Conservation (phyloP, 2,888 invertebrate genomes). For the Mesorhabditis spiculigera region DNA sequence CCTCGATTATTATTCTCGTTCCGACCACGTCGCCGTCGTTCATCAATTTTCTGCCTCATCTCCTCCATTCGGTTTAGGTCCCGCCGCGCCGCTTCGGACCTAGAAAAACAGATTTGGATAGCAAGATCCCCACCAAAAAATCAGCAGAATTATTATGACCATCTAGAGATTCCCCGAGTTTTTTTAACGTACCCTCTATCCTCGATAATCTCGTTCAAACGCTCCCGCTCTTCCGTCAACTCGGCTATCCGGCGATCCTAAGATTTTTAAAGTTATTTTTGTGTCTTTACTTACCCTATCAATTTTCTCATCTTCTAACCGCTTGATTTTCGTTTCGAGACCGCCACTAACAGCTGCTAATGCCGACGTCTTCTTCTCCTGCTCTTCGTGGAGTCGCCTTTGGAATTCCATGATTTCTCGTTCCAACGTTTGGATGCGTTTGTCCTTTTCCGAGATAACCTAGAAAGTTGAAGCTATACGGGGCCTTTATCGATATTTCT, state of each 20-base stretch:
- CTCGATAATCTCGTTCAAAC: conserved; percentile 14
- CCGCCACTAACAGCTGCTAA: conserved; percentile 26
- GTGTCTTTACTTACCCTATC: conserved; percentile 15
- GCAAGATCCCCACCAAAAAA: conserved; percentile 10
- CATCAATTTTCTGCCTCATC: conserved; percentile 48
- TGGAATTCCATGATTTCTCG: conserved; percentile 9
- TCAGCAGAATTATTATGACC: not conserved
- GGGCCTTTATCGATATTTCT: too few species aligned
- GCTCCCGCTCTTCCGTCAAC: conserved; percentile 19
- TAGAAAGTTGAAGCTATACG: too few species aligned
- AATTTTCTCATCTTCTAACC: conserved; percentile 27
- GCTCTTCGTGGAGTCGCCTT: conserved; percentile 30
- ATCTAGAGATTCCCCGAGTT: not conserved
- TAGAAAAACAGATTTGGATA: conserved; percentile 20
- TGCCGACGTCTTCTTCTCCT: conserved; percentile 25
- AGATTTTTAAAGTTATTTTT: not conserved
- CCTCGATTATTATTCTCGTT: not conserved
- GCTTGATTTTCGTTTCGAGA: conserved; percentile 27
- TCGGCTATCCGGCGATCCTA: conserved; percentile 24
- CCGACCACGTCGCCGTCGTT: conserved; percentile 25
- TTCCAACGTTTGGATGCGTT: not conserved
- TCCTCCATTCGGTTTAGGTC: conserved; percentile 44
- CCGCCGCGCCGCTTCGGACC: conserved; percentile 20
- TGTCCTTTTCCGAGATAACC: not conserved
- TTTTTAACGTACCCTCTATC: conserved; percentile 7